Percentiles rank a stretch among this genome's conserved stretches.
Conservation (phyloP, 1,140 invertebrate genomes). For the Bombus waltoni region DNA sequence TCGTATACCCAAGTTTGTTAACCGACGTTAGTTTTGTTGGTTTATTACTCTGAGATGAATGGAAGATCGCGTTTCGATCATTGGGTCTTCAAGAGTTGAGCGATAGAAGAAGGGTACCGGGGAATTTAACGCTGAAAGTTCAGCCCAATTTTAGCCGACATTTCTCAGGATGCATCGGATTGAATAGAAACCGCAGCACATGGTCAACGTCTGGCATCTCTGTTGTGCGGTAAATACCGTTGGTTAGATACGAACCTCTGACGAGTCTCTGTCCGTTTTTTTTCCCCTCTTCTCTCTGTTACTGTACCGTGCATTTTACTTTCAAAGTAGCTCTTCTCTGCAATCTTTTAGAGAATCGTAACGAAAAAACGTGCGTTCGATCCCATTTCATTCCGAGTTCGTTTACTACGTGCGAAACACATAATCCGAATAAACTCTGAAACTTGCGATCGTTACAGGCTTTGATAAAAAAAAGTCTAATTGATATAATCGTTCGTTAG, state of each 20-base stretch:
- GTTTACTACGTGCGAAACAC: not conserved
- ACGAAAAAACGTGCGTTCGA: not conserved
- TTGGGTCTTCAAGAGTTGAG: not conserved
- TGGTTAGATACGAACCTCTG: not conserved
- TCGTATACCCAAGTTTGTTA: not conserved
- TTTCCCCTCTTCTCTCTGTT: too few species aligned
- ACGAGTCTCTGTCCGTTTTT: not conserved
- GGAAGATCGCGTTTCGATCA: too few species aligned
- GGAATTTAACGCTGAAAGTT: not conserved
- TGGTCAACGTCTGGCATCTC: constrained; percentile 11
- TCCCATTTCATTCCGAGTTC: not conserved
- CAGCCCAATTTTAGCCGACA: not conserved
- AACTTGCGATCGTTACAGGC: not conserved
- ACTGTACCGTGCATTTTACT: not conserved
- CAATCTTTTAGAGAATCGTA: not conserved
- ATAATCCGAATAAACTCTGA: not conserved
- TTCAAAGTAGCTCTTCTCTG: not conserved
- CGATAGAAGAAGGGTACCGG: not conserved
- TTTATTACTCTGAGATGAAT: not conserved
- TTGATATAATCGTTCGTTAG: not conserved
- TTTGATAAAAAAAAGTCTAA: not conserved
- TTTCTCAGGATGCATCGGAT: not conserved
- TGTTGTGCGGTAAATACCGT: not conserved
- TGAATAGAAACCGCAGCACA: not conserved
- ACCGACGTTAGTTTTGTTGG: not conserved